A percentile compares a stretch with the other conserved stretches of the same genome.
Evolutionary conservation across 2,797 vertebrate species (phyloP).

Genomic region (Mormyrops attenuatus): DNA sequence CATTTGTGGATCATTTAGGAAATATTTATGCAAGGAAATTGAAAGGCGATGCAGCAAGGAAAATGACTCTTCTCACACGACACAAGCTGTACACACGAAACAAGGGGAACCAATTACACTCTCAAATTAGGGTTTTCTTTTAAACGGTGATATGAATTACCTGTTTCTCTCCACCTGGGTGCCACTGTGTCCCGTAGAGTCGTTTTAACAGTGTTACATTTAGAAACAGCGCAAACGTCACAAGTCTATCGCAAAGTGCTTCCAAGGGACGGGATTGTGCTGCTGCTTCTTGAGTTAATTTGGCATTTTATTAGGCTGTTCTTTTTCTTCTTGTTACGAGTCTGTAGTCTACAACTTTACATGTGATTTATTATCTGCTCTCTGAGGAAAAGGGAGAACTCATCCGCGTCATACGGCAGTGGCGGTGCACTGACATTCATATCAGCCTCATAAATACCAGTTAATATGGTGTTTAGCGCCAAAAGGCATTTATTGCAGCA

Average conservation of each 20-base stretch:
- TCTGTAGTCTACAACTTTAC: neutral
- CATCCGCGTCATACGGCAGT: neutral
- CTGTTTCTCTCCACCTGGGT: neutral
- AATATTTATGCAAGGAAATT: neutral
- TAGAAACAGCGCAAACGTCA: neutral
- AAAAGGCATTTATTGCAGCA: neutral
- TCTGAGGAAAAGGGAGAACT: neutral
- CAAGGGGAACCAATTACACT: neutral
- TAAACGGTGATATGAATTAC: neutral
- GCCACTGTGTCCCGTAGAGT: neutral
- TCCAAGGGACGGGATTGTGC: neutral
- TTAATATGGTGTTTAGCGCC: neutral
- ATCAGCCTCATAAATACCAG: neutral
- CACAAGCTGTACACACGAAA: neutral
- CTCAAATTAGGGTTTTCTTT: neutral
- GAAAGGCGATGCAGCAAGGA: neutral
- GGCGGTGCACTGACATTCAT: neutral
- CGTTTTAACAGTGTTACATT: neutral
- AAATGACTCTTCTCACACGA: neutral
- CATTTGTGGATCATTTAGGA: neutral
- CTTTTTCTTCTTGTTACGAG: neutral
- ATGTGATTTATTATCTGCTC: slow-evolving; percentile 5
- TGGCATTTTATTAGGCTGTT: neutral
- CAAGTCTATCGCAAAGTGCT: neutral
- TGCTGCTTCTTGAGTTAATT: neutral